Conservation (phyloP, 2,113 vertebrate species). For the Thalassarche chlororhynchos region DNA sequence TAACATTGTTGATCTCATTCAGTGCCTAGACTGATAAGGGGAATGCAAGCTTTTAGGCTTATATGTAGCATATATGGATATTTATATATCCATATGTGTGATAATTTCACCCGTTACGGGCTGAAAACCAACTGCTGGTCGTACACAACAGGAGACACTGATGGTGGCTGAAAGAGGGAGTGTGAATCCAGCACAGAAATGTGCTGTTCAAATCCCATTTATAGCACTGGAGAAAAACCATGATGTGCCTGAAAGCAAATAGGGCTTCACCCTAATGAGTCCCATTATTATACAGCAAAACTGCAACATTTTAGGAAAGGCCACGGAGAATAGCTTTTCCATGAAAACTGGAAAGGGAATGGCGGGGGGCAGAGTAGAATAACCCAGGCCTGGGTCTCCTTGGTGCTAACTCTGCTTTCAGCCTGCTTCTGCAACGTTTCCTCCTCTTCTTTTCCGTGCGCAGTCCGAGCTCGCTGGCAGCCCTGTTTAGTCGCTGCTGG, state of each 20-base stretch:
- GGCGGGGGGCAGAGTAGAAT: background rate
- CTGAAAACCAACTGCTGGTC: background rate
- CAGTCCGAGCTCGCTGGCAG: background rate
- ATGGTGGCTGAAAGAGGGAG: background rate
- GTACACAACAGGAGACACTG: background rate
- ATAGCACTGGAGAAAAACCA: background rate
- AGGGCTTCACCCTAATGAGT: background rate
- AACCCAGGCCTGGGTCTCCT: background rate
- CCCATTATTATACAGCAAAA: rapidly evolving
- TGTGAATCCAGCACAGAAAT: background rate
- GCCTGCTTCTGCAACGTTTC: constrained; percentile 32
- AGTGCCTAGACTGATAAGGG: background rate
- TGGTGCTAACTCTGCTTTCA: constrained; percentile 35
- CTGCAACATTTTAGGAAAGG: background rate
- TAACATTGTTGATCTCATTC: background rate
- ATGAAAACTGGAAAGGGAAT: background rate
- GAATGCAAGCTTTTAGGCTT: background rate
- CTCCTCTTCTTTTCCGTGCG: background rate
- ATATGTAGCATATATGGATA: background rate
- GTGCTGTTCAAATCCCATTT: background rate
- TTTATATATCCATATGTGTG: background rate
- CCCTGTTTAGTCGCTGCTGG: background rate
- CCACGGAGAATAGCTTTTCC: background rate
- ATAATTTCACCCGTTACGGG: background rate
- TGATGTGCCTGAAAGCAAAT: background rate